phyloP scores from a whole-genome alignment of 2,113 vertebrate genomes.

The Caloenas nicobarica region DNA sequence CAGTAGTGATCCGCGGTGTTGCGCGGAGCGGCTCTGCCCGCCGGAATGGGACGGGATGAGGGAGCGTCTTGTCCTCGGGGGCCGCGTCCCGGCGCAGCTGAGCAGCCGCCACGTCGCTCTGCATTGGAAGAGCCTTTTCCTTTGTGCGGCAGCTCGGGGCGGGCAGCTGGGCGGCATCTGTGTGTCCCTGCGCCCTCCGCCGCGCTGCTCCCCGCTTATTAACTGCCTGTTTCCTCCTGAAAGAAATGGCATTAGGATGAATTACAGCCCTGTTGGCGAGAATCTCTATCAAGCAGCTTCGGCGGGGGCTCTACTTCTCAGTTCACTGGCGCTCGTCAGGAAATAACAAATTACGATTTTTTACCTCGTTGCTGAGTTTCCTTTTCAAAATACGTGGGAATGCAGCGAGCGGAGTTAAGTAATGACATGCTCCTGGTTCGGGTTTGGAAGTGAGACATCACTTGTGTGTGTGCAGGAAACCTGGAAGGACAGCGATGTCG shows the following conservation, averaged over 20 bases:
- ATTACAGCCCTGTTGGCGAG: not conserved
- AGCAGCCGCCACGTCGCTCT: not conserved
- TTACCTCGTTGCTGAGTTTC: not conserved
- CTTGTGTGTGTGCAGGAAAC: not conserved
- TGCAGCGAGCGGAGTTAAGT: not conserved
- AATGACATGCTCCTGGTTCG: rapidly evolving
- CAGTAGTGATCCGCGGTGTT: not conserved
- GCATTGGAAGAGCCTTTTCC: not conserved
- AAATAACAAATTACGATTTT: no score
- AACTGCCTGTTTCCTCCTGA: not conserved
- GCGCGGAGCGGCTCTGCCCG: not conserved
- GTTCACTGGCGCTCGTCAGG: not conserved
- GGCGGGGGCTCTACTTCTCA: not conserved
- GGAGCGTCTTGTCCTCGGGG: not conserved
- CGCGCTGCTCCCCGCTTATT: no score
- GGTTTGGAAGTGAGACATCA: not conserved
- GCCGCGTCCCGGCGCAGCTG: not conserved
- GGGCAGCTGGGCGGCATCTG: not conserved
- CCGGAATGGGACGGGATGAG: not conserved
- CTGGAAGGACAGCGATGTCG: rapidly evolving
- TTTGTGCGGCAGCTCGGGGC: rapidly evolving
- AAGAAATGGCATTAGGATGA: not conserved
- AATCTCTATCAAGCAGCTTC: rapidly evolving
- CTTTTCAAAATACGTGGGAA: not conserved
- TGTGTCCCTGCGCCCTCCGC: not conserved